These are phyloP conservation scores for Brachionus asplanchnoidis DNA, from an alignment of 1,140 invertebrate species.

Conservation along the genomic window DNA sequence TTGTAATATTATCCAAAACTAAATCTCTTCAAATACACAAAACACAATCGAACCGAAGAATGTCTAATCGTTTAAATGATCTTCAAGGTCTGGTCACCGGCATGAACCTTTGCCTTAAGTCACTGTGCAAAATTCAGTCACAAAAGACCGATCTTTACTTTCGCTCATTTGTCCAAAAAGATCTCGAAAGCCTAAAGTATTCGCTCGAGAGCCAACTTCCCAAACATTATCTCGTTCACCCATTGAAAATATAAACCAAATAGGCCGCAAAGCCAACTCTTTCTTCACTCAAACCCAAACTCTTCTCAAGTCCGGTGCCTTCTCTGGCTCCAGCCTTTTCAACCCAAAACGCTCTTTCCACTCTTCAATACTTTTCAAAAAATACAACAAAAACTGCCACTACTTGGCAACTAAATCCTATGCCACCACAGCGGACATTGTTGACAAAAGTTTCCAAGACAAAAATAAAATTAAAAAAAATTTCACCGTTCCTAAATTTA, in stretches of 20 bases:
- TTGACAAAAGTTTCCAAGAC: background rate
- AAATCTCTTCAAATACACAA: background rate
- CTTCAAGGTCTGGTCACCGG: constrained; percentile 28
- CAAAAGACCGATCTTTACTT: background rate
- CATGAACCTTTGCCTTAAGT: background rate
- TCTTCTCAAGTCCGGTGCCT: background rate
- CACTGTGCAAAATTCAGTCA: background rate
- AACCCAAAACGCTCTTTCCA: background rate
- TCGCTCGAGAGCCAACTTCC: background rate
- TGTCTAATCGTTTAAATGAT: constrained; percentile 9
- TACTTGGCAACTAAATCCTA: background rate
- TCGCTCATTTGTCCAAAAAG: constrained; percentile 32
- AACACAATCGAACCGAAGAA: background rate
- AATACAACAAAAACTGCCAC: background rate
- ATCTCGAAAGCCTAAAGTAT: constrained; percentile 13
- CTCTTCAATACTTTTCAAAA: background rate
- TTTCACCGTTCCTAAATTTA: constrained; percentile 21
- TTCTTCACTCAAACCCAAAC: constrained; percentile 1
- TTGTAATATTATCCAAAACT: background rate
- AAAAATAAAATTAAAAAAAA: background rate
- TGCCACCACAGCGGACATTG: background rate
- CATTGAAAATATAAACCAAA: background rate
- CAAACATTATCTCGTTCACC: background rate
- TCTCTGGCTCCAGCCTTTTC: background rate
- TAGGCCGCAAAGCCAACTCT: background rate